Evolutionary conservation across 2,888 invertebrate species (phyloP).

Genomic region (Thysanoteuthis rhombus): DNA sequence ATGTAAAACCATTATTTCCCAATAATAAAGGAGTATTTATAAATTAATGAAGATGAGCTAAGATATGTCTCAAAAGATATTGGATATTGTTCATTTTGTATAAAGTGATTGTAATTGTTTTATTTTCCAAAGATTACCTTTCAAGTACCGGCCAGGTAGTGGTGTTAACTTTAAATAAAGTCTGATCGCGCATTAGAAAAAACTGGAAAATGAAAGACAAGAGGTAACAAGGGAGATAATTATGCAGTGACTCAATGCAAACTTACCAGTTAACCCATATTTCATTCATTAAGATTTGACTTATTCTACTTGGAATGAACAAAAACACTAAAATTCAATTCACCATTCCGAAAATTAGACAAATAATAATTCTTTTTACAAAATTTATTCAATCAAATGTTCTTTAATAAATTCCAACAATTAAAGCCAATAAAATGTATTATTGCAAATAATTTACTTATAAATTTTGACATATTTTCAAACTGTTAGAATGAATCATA

Average conservation of each 20-base stretch:
- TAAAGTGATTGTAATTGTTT: neutral
- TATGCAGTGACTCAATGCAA: neutral
- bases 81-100: neutral
- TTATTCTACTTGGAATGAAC: too few relatives aligned
- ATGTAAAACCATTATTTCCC: neutral
- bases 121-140: neutral
- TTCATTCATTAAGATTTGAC: too few relatives aligned
- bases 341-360: neutral
- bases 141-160: neutral
- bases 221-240: neutral
- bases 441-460: neutral
- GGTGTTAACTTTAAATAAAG: neutral
- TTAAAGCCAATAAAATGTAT: neutral
- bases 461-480: neutral
- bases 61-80: neutral
- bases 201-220: neutral
- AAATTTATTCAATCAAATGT: too few relatives aligned
- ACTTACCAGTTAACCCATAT: too few relatives aligned
- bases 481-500: neutral
- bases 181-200: too few relatives aligned
- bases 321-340: neutral
- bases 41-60: neutral
- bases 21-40: neutral
- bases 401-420: too few relatives aligned
- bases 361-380: too few relatives aligned